Evolutionary conservation across 2,113 vertebrate species (phyloP).

Genomic region (Pseudolaguvia tuberculata): DNA sequence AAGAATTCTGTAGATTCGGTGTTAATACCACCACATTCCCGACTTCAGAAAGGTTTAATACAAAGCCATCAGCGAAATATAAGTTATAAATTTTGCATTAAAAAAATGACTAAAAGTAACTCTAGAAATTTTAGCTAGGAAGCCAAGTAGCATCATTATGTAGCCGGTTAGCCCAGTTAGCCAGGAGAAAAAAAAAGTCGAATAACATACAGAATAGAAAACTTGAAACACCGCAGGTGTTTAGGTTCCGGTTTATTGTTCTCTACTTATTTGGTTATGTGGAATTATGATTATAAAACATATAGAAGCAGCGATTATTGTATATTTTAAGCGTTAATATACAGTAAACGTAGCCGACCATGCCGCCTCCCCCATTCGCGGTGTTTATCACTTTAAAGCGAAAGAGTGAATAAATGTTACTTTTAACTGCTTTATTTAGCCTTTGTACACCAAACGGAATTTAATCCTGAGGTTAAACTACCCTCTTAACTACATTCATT

Average conservation of each 20-base stretch:
- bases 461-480: conserved; percentile 53
- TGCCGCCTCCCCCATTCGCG: conserved; percentile 56
- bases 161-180: neutral
- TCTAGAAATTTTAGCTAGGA: neutral
- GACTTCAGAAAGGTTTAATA: neutral
- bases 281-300: neutral
- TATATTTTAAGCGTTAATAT: neutral
- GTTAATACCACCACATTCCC: no score
- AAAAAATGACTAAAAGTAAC: neutral
- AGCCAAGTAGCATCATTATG: neutral
- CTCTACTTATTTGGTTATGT: neutral
- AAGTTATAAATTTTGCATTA: neutral
- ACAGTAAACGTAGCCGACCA: conserved; percentile 56
- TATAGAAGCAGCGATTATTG: neutral
- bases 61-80: neutral
- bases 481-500: conserved; percentile 59
- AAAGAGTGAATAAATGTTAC: conserved; percentile 45
- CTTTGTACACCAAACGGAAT: conserved; percentile 62
- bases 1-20: no score
- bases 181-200: no score
- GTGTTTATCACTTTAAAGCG: conserved; percentile 6
- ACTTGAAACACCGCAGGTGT: neutral
- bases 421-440: conserved; percentile 48
- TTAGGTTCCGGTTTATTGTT: neutral
- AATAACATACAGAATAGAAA: neutral